These are phyloP conservation scores for Alectoris magna DNA, from an alignment of 2,797 vertebrate genomes.

Conservation along the genomic window DNA sequence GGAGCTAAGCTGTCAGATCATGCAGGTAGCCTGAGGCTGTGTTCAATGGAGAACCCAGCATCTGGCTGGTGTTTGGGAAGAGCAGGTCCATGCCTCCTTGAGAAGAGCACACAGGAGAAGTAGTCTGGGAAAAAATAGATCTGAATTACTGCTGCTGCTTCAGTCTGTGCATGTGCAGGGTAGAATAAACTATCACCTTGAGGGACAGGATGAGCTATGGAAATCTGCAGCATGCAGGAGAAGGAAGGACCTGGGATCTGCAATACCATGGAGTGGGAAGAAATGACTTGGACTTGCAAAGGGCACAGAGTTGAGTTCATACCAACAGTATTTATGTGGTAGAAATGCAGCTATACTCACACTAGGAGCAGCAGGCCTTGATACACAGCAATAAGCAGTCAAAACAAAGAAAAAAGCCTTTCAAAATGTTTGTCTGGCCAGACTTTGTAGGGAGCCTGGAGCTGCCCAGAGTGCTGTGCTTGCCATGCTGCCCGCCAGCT, in stretches of 20 bases:
- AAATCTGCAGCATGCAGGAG: not conserved
- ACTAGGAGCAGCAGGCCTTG: not conserved
- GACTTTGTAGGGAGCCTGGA: not conserved
- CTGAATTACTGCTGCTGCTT: not conserved
- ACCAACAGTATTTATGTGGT: not conserved
- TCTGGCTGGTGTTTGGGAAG: not conserved
- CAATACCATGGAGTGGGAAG: not conserved
- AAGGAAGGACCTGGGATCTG: not conserved
- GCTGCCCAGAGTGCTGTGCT: not conserved
- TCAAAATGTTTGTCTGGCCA: not conserved
- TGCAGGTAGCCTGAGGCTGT: not conserved
- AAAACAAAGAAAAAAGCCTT: not conserved
- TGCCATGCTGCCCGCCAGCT: not conserved
- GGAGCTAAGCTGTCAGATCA: accelerated
- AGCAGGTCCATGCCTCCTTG: not conserved
- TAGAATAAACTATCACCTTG: not conserved
- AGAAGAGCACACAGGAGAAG: not conserved
- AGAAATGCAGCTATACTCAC: not conserved
- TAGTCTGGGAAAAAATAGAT: not conserved
- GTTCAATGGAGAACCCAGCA: not conserved
- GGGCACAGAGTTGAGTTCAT: not conserved
- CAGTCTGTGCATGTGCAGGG: not conserved
- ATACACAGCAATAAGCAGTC: not conserved
- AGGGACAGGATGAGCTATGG: not conserved
- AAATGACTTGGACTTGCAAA: not conserved